Base-by-base conservation (phyloP, 2,113 vertebrate species). In the Alligator sinensis region DNA sequence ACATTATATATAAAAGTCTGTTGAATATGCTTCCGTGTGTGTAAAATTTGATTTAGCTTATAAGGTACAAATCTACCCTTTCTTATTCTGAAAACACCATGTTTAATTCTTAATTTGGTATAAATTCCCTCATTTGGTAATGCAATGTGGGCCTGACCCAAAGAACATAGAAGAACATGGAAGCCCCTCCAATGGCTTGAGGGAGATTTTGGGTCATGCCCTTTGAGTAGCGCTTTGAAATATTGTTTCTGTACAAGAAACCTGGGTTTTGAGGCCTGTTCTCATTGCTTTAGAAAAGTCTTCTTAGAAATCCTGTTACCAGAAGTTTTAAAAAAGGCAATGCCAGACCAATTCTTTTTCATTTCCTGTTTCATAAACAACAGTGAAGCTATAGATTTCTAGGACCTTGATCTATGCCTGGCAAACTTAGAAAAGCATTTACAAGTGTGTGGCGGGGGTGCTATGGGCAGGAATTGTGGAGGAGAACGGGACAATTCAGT, bases 61-160 rank as follows among this genome's bases (percentile, higher is more conserved):
- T 47, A 47, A 47, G 47, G 47, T 47, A 47, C 47, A 47, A 47
- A 47, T 47, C 47, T 47, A 47, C 47, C 47, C 47, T 47, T 7
- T 9, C 47, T 47, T 47, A 47, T 47, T 47, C 47, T 92, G 28
- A 92, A 85, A 94, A 3, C 5, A 18, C 4, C 0, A 2, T 27
- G 3, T 14, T 38, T 87, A 27, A 1, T 91, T 13, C 12, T 91
- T 66, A 74, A 15, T 38, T 19, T 62, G 8, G 54, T 27, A 16
- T 1, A 25, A 22, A n/a, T 11, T 55, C 0, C 0, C 86, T 3
- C 66, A 81, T 88, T 21, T 90, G 38, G 25, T 3, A 38, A 28
- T 21, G n/a, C 4, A 70, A 47, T 58, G 55, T 70, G 34, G 5
- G 27, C 82, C 21, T 92, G 11, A 54, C 64, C 28, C 91, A 84